phyloP scores from a whole-genome alignment of 2,113 vertebrate species.

The Neodon shergylaensis region DNA sequence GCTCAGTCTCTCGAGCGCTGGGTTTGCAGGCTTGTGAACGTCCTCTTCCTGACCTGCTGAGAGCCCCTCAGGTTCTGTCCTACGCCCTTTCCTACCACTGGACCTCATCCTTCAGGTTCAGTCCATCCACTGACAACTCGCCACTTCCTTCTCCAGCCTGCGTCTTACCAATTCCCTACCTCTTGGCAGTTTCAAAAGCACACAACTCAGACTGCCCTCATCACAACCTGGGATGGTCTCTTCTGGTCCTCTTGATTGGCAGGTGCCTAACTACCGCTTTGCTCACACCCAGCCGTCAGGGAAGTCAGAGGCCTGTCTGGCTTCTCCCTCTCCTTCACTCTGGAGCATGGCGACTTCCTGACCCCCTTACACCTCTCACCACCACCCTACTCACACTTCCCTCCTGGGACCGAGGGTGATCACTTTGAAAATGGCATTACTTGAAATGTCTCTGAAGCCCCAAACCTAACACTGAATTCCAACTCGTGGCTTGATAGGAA shows the following conservation, averaged over 20 bases:
- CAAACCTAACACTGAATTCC: background rate
- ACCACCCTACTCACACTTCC: background rate
- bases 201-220: background rate
- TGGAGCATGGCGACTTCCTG: accelerated
- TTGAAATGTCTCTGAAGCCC: background rate
- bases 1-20: background rate
- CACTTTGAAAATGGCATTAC: background rate
- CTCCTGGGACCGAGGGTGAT: background rate
- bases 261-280: background rate
- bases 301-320: background rate
- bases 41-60: background rate
- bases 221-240: background rate
- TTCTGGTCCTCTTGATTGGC: background rate
- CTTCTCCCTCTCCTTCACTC: background rate
- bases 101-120: background rate
- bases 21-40: background rate
- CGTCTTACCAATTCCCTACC: too few species aligned
- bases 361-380: background rate
- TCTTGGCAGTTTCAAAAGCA: background rate
- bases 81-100: background rate
- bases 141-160: background rate
- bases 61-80: background rate
- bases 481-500: background rate
- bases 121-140: accelerated
- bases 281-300: background rate